Percentiles rank a stretch among this genome's conserved stretches.
phyloP scores from a whole-genome alignment of 1,140 invertebrate genomes.

The Drosophila neocordata region DNA sequence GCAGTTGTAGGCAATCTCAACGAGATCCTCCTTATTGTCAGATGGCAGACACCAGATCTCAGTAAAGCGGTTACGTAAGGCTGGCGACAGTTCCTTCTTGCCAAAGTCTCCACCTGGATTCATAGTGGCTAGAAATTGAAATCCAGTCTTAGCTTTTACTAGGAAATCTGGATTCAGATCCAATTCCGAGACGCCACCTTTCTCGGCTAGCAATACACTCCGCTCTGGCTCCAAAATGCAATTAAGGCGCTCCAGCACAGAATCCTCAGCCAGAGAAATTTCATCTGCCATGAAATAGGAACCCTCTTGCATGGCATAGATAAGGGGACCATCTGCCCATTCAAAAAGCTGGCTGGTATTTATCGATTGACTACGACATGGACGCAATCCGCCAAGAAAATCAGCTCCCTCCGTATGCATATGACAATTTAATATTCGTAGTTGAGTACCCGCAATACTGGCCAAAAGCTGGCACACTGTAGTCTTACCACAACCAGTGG shows the following conservation, averaged over 20 bases:
- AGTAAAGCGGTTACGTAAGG: slow-evolving; percentile 98
- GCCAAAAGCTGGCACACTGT: slow-evolving; percentile 96
- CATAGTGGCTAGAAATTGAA: slow-evolving; percentile 99
- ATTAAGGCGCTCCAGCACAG: slow-evolving; percentile 98
- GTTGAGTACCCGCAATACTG: slow-evolving; percentile 85
- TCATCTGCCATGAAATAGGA: slow-evolving; percentile 97
- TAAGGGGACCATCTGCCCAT: slow-evolving; percentile 98
- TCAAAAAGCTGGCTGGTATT: slow-evolving; percentile 90
- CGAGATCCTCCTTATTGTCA: slow-evolving; percentile 87
- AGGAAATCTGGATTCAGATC: slow-evolving; percentile 84
- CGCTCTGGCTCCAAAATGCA: slow-evolving; percentile 97
- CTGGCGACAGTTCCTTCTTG: slow-evolving; percentile 99
- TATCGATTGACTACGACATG: slow-evolving; percentile 87
- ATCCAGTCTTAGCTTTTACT: slow-evolving; percentile 89
- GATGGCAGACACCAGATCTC: slow-evolving; percentile 97
- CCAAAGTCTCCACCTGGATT: slow-evolving; percentile 99
- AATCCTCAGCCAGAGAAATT: slow-evolving; percentile 99
- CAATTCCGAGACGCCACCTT: slow-evolving; percentile 85
- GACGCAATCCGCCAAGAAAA: slow-evolving; percentile 97
- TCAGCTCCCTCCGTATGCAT: slow-evolving; percentile 99
- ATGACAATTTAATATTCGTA: slow-evolving; percentile 97
- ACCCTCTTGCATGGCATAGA: slow-evolving; percentile 94
- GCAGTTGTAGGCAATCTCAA: slow-evolving; percentile 82
- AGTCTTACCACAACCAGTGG: slow-evolving; percentile 99
- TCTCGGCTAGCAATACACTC: slow-evolving; percentile 95